These are phyloP conservation scores for Panzeria rudis DNA, from an alignment of 2,888 invertebrate genomes.

Conservation along the genomic window DNA sequence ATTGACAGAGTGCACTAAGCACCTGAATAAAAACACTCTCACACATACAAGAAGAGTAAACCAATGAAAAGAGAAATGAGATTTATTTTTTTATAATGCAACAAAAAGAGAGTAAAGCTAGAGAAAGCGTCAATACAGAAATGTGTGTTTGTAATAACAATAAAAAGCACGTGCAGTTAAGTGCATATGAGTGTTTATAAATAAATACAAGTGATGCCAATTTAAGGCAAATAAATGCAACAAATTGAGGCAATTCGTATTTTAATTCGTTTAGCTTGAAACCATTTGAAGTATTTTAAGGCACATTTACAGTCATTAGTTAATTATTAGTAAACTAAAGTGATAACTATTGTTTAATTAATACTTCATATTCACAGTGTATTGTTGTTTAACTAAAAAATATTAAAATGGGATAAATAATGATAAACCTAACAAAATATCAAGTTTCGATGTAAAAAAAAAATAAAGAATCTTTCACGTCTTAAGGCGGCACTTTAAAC, in stretches of 20 bases:
- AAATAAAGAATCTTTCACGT: no score
- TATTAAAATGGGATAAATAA: no score
- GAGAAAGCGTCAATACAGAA: slow-evolving; percentile 1
- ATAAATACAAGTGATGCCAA: slow-evolving; percentile 47
- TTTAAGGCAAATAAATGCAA: slow-evolving; percentile 1
- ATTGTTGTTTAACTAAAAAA: no score
- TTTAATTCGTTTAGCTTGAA: neutral
- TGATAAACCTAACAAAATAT: no score
- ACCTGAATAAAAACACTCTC: neutral
- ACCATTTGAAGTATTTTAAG: neutral
- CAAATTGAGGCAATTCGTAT: neutral
- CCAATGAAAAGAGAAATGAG: slow-evolving; percentile 13
- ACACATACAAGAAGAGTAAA: slow-evolving; percentile 14
- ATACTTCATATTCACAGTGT: no score
- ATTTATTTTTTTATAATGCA: neutral
- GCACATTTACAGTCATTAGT: no score
- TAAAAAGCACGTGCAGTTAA: slow-evolving; percentile 60
- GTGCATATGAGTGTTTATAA: slow-evolving; percentile 36
- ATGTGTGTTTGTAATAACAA: slow-evolving; percentile 43
- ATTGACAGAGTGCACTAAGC: neutral
- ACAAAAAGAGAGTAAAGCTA: slow-evolving; percentile 4
- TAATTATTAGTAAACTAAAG: no score
- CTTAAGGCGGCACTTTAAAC: no score
- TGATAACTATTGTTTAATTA: no score
- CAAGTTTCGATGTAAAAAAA: no score